Evolutionary conservation across 2,113 vertebrate species (phyloP).

Genomic region (Gulo gulo): DNA sequence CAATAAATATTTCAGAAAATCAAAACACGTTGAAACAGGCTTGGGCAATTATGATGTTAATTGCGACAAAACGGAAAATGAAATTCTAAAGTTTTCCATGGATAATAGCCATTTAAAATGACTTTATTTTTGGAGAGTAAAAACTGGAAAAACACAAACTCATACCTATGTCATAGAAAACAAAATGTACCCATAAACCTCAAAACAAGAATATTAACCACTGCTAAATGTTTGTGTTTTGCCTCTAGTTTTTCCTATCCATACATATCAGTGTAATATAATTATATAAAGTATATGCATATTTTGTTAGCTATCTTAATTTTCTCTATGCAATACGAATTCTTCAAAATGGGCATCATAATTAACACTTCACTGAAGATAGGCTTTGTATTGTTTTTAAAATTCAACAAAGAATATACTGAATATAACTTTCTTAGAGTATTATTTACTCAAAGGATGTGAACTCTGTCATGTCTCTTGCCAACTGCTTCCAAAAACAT

Average conservation of each 20-base stretch:
- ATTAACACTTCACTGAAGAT: background rate
- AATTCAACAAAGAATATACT: background rate
- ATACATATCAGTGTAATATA: background rate
- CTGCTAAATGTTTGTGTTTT: background rate
- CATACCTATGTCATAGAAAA: background rate
- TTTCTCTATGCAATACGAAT: background rate
- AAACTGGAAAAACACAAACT: background rate
- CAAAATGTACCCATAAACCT: background rate
- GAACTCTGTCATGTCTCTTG: background rate
- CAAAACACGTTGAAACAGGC: background rate
- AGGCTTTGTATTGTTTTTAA: background rate
- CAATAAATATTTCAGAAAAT: background rate
- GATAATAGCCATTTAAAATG: background rate
- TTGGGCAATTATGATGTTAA: background rate
- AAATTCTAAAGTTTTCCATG: background rate
- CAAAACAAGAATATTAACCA: background rate
- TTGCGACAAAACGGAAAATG: background rate
- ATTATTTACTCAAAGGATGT: background rate
- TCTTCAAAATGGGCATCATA: slow-evolving; percentile 3
- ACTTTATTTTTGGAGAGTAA: background rate
- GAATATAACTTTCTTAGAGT: background rate
- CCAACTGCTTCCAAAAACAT: background rate
- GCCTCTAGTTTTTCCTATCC: background rate
- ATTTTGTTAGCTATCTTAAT: background rate
- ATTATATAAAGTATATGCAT: background rate